Base-by-base conservation (phyloP, 2,797 vertebrate genomes). In the Lates japonicus region DNA sequence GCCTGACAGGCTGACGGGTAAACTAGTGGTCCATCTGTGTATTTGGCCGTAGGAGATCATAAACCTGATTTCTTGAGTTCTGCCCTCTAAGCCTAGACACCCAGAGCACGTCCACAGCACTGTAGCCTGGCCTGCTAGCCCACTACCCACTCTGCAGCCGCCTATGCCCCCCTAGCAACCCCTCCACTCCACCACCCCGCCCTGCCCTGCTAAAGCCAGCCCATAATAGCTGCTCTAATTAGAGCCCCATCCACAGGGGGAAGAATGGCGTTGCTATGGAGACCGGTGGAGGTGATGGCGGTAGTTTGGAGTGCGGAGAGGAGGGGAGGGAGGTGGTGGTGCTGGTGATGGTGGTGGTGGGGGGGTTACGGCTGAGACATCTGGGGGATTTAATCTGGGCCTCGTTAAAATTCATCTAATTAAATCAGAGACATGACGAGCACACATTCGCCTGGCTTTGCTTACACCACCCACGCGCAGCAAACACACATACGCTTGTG, bases 141-240 rank as follows among this genome's bases (percentile, higher is more conserved):
- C 84, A 81, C 76, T 78, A 72, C 78, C 81, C 83, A 81, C 78
- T 81, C 81, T 69, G 52, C 82, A 83, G 76, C 76, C 25, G 31
- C 74, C 76, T 48, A 76, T 83, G 77, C 87, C 88, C 91, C 91
- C 80, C 87, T 78, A 78, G 85, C 84, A 86, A 79, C 81, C 84
- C 83, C 68, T 83, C 70, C 79, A 75, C 81, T 85, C 82, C 82
- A 87, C 74, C 25, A 29, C 2, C 82, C 85, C 69, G 69, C 92
- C 84, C 83, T 89, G 91, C 93, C 90, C 90, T 91, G 91, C 90
- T 92, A 86, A 93, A 90, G 92, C 92, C 94, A 96, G 92, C 94
- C 95, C 95, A 95, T 96, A 96, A 96, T 96, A 96, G 95, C 92
- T 95, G 94, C 94, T 95, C 95, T 96, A 96, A 96, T 96, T 96